A percentile compares a stretch with the other conserved stretches of the same genome.
phyloP scores from a whole-genome alignment of 1,140 invertebrate species.

The Elymnias hypermnestra region DNA sequence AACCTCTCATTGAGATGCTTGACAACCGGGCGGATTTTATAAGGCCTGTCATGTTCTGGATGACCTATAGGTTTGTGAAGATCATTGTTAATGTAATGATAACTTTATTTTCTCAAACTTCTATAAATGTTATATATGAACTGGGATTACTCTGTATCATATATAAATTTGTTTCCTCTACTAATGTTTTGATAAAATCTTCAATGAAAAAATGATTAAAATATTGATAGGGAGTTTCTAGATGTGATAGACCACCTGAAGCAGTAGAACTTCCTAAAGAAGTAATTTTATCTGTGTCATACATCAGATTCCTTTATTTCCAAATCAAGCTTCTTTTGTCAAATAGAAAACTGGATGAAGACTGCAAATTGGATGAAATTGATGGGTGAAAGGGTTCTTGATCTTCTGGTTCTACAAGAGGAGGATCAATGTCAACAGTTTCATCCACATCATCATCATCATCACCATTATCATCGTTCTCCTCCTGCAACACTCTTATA shows the following conservation, averaged over 20 bases:
- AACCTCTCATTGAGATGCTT: constrained; percentile 47
- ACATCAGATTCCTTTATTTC: constrained; percentile 37
- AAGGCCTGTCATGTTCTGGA: constrained; percentile 45
- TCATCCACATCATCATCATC: constrained; percentile 29
- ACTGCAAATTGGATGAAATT: constrained; percentile 22
- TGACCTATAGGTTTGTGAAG: constrained; percentile 35
- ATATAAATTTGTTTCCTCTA: constrained; percentile 19
- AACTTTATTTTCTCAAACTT: constrained; percentile 41
- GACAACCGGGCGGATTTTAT: constrained; percentile 50
- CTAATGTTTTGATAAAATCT: constrained; percentile 35
- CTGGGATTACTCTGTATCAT: constrained; percentile 30
- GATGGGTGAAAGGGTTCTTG: constrained; percentile 32
- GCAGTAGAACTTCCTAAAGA: constrained; percentile 33
- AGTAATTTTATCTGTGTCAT: constrained; percentile 35
- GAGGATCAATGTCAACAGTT: constrained; percentile 39
- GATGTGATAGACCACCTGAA: constrained; percentile 26
- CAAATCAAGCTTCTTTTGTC: constrained; percentile 31
- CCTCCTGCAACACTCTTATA: constrained; percentile 37
- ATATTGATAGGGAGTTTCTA: constrained; percentile 40
- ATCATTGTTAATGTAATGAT: constrained; percentile 38
- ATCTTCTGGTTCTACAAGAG: constrained; percentile 37
- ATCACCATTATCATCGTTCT: constrained; percentile 22
- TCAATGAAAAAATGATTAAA: constrained; percentile 37
- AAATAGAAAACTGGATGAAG: constrained; percentile 26
- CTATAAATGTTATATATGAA: constrained; percentile 14